phyloP scores from a whole-genome alignment of 1,140 invertebrate species.

The Reticulitermes speratus region DNA sequence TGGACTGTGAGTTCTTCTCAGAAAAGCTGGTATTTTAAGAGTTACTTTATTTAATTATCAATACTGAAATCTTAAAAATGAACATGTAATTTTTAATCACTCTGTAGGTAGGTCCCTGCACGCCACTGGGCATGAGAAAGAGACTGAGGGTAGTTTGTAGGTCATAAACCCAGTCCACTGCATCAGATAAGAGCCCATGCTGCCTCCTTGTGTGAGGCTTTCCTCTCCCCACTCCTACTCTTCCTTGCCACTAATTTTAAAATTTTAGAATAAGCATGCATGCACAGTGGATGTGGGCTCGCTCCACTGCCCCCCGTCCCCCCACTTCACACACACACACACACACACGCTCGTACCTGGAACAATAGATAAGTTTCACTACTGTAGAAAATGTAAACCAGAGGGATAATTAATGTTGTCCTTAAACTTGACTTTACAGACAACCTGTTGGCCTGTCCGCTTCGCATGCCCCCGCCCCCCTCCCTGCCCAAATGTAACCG shows the following conservation, averaged over 20 bases:
- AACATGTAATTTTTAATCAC: not conserved
- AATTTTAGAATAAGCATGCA: not conserved
- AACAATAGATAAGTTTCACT: not conserved
- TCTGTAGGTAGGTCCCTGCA: not conserved
- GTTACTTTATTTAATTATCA: not conserved
- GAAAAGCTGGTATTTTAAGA: no score
- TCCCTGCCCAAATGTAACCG: no score
- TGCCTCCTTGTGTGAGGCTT: not conserved
- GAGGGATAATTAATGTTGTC: conserved; percentile 16
- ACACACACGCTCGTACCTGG: not conserved
- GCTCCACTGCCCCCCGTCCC: not conserved
- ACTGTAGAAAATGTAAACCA: not conserved
- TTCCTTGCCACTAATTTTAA: not conserved
- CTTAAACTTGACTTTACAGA: not conserved
- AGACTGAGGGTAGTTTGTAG: not conserved
- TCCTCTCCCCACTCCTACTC: no score
- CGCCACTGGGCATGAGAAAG: not conserved
- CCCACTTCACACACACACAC: no score
- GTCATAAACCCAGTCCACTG: not conserved
- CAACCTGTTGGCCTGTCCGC: not conserved
- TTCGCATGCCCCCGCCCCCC: not conserved
- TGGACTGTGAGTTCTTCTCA: no score
- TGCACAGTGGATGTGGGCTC: not conserved
- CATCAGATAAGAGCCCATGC: not conserved
- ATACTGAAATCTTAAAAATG: not conserved